These are phyloP conservation scores for Nylanderia fulva DNA, from an alignment of 1,140 invertebrate genomes.

Conservation along the genomic window DNA sequence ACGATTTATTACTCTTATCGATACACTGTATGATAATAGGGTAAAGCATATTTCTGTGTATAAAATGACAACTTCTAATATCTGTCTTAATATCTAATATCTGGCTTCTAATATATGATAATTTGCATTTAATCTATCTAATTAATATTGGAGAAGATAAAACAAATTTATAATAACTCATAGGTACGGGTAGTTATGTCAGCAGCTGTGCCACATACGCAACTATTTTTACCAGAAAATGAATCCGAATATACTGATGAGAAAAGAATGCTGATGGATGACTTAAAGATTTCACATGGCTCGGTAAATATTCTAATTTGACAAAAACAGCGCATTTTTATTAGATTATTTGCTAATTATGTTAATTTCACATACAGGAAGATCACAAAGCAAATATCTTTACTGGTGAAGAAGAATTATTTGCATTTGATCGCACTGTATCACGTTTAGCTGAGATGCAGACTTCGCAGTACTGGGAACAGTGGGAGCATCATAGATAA, in stretches of 20 bases:
- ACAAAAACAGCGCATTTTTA: background rate
- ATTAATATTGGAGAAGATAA: background rate
- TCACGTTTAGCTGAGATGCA: conserved; percentile 98
- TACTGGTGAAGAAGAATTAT: conserved; percentile 98
- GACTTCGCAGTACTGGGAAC: conserved; percentile 96
- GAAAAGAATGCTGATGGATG: conserved; percentile 96
- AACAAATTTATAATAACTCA: conserved; percentile 60
- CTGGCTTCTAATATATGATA: no score
- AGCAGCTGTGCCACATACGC: conserved; percentile 90
- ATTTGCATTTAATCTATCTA: conserved; percentile 11
- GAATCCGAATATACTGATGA: conserved; percentile 89
- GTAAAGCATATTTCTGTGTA: conserved; percentile 84
- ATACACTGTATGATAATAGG: conserved; percentile 98
- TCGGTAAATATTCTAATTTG: conserved; percentile 81
- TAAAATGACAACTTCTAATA: background rate
- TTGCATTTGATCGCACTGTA: conserved; percentile 97
- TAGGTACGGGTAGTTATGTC: conserved; percentile 93
- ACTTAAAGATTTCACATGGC: conserved; percentile 91
- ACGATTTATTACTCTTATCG: conserved; percentile 98
- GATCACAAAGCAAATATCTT: conserved; percentile 94
- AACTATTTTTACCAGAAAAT: conserved; percentile 90
- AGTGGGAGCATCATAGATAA: conserved; percentile 88
- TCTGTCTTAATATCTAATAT: no score
- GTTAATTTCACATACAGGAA: conserved; percentile 85
- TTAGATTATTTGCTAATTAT: background rate